These are phyloP conservation scores for Octonoba sinensis DNA, from an alignment of 2,888 invertebrate genomes.

Conservation along the genomic window DNA sequence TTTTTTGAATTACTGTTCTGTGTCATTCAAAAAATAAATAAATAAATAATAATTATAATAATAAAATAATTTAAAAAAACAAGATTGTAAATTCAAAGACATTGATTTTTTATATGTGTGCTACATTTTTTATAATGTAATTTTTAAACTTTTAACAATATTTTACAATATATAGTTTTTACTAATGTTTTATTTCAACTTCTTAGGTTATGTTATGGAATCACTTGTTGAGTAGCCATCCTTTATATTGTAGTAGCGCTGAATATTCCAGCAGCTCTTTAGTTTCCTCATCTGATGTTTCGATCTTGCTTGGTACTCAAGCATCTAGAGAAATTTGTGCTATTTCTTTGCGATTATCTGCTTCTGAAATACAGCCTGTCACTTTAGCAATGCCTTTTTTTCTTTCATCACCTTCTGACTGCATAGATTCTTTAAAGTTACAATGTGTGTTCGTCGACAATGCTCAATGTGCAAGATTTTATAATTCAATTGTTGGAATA, in stretches of 20 bases:
- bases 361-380: constrained; percentile 38
- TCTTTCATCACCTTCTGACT: constrained; percentile 40
- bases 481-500: constrained; percentile 42
- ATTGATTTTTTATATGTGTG: no score
- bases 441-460: constrained; percentile 21
- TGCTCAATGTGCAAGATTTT: constrained; percentile 10
- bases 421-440: constrained; percentile 31
- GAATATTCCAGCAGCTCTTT: background rate
- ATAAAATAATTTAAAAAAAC: no score
- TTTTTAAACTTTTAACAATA: no score
- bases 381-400: constrained; percentile 28
- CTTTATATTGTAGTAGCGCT: constrained; percentile 47
- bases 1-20: no score
- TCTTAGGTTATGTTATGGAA: constrained; percentile 47
- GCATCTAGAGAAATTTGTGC: constrained; percentile 18
- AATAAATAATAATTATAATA: no score
- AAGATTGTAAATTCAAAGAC: no score
- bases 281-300: constrained; percentile 5
- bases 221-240: constrained; percentile 32
- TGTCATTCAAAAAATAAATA: no score
- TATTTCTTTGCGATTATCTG: constrained; percentile 10
- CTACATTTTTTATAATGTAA: no score
- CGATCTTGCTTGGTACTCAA: constrained; percentile 44
- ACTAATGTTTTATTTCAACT: no score
- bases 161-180: no score